These are phyloP conservation scores for Myiopsitta monachus DNA, from an alignment of 2,113 vertebrate genomes.

Conservation along the genomic window DNA sequence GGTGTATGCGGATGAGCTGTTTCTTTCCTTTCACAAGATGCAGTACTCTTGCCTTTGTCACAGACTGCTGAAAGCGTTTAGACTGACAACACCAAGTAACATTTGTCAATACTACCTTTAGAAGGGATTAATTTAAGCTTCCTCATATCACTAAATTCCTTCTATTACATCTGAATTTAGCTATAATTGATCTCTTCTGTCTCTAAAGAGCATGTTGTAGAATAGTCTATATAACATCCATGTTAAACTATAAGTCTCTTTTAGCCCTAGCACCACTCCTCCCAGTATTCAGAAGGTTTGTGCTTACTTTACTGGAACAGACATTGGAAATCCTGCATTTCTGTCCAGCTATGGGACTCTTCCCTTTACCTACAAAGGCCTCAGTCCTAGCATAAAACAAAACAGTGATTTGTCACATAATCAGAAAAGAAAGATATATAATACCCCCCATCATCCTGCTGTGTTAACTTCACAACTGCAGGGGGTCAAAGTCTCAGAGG, in stretches of 20 bases:
- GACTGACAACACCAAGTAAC: not conserved
- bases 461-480: not conserved
- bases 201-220: not conserved
- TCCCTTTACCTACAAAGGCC: not conserved
- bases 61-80: not conserved
- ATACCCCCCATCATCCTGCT: not conserved
- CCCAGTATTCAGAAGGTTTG: not conserved
- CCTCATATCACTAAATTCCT: slow-evolving; percentile 29
- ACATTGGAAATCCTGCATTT: not conserved
- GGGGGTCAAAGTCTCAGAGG: not conserved
- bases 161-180: slow-evolving; percentile 45
- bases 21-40: not conserved
- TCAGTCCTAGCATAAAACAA: not conserved
- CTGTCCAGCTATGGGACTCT: not conserved
- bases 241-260: not conserved
- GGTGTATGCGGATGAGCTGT: not conserved
- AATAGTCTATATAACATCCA: not conserved
- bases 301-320: not conserved
- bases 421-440: not conserved
- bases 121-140: slow-evolving; percentile 44
- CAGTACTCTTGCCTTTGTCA: not conserved
- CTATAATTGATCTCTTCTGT: slow-evolving; percentile 55
- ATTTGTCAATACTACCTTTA: slow-evolving; percentile 17
- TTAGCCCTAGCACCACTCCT: not conserved
- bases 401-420: not conserved